Conservation (phyloP, 1,140 invertebrate species). For the Batillaria attramentaria region DNA sequence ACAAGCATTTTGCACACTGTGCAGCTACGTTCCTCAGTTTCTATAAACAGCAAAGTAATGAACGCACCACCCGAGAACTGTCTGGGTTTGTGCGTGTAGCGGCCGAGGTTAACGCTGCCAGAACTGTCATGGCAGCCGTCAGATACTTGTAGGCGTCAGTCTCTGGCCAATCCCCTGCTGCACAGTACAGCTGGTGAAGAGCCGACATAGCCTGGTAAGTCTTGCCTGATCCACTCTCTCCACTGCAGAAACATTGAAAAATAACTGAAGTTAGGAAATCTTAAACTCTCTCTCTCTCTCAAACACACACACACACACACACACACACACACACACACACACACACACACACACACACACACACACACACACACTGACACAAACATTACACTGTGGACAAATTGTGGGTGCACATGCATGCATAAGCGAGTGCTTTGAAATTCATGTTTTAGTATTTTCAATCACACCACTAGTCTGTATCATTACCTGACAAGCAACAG, state of each 20-base stretch:
- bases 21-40: no score
- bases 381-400: neutral
- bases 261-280: neutral
- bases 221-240: conserved; percentile 94
- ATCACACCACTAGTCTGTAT: neutral
- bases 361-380: neutral
- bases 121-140: conserved; percentile 93
- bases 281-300: neutral
- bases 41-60: no score
- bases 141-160: conserved; percentile 97
- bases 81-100: conserved; percentile 92
- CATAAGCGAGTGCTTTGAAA: no score
- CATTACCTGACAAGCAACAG: conserved; percentile 90
- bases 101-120: conserved; percentile 90
- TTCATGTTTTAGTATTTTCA: neutral
- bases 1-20: no score
- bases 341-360: neutral
- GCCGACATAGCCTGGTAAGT: conserved; percentile 94
- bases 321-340: neutral
- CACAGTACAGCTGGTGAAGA: conserved; percentile 90
- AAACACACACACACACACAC: neutral
- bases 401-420: no score
- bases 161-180: conserved; percentile 89
- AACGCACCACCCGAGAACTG: conserved; percentile 91
- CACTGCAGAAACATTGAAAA: conserved; percentile 71